Base-by-base conservation (phyloP, 1,140 invertebrate genomes). In the Pemphigus obesinymphae region DNA sequence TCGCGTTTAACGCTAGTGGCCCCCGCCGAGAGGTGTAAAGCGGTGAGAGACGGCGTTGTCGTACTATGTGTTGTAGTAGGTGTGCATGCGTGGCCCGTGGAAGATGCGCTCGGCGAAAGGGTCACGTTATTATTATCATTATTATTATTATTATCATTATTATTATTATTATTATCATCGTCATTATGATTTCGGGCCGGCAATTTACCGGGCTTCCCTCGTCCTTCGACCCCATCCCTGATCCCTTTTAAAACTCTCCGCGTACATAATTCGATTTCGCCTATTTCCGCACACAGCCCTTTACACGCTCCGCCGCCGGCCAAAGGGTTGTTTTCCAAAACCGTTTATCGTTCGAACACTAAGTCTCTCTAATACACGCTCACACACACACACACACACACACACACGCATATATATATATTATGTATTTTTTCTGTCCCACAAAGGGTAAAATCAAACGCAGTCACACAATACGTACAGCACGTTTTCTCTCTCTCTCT, bases 291-390 rank as follows among this genome's bases (percentile, higher is more conserved):
- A 31, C 53, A n/a, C 20, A 8, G 55, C 34, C 43, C 53, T 75
- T 76, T 55, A 55, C 75, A 58, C 50, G 75, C 48, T 80, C 55
- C 76, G 53, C 76, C 76, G 53, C 76, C 76, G 76, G 53, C 37
- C 53, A 80, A 80, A 63, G 76, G 76, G 76, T 80, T 40, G 76
- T 61, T 80, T 61, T 20, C 53, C 23, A 61, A 61, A 80, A 55
- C 76, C 76, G 76, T 80, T 80, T 80, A 61, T 61, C 70, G 70
- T 73, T 29, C 68, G 40, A 48, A 48, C 68, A 48, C 68, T 45
- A 48, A 72, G 43, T 48, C 40, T 29, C 43, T 48, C 17, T 29
- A 34, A 31, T 17, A 43, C 13, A 17, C n/a, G n/a, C n/a, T n/a
- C n/a, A n/a, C n/a, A n/a, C n/a, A n/a, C n/a, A n/a, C n/a, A n/a